Conservation (phyloP, 2,888 invertebrate species). For the Pharmacophagus antenor region DNA sequence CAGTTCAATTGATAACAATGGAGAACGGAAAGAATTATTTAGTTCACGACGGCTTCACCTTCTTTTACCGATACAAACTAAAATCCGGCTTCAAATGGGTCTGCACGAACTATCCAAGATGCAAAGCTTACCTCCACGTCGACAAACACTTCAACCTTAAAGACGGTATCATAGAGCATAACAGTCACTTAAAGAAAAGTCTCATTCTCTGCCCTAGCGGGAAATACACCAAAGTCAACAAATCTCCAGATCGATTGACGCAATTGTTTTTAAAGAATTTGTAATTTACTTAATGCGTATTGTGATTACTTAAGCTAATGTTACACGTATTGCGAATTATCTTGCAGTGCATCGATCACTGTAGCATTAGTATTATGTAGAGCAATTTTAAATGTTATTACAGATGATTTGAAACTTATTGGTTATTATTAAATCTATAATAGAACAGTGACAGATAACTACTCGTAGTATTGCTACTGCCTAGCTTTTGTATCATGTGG, state of each 20-base stretch:
- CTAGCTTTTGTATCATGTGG: too few relatives aligned
- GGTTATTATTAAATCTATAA: too few relatives aligned
- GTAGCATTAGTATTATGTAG: not conserved
- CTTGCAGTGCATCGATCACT: not conserved
- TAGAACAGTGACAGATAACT: too few relatives aligned
- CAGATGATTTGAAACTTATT: too few relatives aligned
- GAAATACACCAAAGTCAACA: slow-evolving; percentile 29
- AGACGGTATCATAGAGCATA: slow-evolving; percentile 36
- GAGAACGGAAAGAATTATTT: slow-evolving; percentile 37
- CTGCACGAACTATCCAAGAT: slow-evolving; percentile 40
- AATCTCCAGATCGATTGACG: not conserved
- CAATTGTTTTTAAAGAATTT: not conserved
- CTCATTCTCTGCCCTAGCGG: slow-evolving; percentile 25
- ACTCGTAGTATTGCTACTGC: too few relatives aligned
- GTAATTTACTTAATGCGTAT: too few relatives aligned
- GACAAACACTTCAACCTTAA: slow-evolving; percentile 42
- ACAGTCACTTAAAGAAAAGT: slow-evolving; percentile 37
- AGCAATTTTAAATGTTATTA: too few relatives aligned
- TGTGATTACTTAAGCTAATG: not conserved
- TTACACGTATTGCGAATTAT: not conserved
- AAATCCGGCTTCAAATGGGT: slow-evolving; percentile 37
- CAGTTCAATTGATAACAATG: slow-evolving; percentile 35
- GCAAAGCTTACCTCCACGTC: slow-evolving; percentile 42
- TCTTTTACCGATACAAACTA: slow-evolving; percentile 38
- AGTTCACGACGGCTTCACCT: slow-evolving; percentile 39